Conservation (phyloP, 2,797 vertebrate species). For the Pachyuromys duprasi region DNA sequence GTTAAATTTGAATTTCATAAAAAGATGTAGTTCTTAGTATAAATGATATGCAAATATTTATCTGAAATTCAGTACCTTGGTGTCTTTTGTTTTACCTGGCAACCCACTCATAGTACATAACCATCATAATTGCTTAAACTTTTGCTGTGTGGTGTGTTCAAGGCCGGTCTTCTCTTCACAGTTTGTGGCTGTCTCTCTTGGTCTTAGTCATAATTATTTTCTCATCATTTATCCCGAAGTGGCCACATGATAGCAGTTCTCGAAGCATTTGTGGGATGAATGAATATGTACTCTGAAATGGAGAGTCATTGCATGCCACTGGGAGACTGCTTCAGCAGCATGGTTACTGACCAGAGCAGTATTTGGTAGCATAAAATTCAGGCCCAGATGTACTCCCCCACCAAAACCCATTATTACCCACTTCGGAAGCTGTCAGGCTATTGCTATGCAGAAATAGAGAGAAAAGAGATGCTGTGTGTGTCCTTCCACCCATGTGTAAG, state of each 20-base stretch:
- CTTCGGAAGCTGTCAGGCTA: not conserved
- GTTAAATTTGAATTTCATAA: slow-evolving; percentile 43
- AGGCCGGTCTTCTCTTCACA: not conserved
- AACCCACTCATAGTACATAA: not conserved
- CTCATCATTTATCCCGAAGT: not conserved
- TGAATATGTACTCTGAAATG: not conserved
- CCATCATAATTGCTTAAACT: not conserved
- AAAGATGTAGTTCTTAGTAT: not conserved
- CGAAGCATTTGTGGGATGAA: not conserved
- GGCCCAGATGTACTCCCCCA: not conserved
- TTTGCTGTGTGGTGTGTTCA: not conserved
- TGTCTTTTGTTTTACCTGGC: not conserved
- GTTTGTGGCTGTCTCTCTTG: not conserved
- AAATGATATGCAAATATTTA: not conserved
- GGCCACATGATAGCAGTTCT: not conserved
- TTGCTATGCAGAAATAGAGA: not conserved
- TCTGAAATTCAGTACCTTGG: not conserved
- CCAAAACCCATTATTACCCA: not conserved
- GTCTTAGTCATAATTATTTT: not conserved
- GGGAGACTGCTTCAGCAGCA: not conserved
- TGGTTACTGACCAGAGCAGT: not conserved
- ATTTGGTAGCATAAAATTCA: not conserved
- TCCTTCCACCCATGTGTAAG: not conserved
- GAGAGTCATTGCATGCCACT: not conserved
- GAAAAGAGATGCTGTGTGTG: not conserved